Evolutionary conservation across 2,888 invertebrate species (phyloP).

Genomic region (Trachelus troglodyta): DNA sequence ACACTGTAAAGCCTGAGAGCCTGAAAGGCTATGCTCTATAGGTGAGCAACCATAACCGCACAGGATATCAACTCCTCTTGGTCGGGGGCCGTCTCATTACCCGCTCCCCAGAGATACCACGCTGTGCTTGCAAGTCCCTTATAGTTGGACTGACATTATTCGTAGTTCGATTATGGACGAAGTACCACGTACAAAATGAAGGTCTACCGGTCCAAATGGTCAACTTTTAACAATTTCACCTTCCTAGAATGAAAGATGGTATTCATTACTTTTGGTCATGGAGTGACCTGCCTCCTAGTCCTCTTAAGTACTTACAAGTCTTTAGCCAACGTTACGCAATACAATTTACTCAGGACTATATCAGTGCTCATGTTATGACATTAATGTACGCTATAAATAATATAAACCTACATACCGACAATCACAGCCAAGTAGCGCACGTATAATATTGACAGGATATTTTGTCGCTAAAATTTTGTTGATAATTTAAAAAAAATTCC

Average conservation of each 20-base stretch:
- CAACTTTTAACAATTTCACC: background rate
- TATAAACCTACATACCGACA: background rate
- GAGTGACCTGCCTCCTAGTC: background rate
- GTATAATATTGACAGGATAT: background rate
- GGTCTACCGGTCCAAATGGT: background rate
- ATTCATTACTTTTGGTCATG: background rate
- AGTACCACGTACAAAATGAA: background rate
- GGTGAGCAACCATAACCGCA: conserved; percentile 45
- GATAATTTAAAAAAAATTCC: too few relatives aligned
- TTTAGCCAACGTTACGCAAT: background rate
- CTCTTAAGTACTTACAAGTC: background rate
- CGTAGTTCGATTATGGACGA: conserved; percentile 31
- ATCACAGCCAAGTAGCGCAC: background rate
- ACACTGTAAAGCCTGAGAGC: conserved; percentile 9
- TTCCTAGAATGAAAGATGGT: background rate
- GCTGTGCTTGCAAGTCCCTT: conserved; percentile 58
- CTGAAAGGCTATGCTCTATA: conserved; percentile 8
- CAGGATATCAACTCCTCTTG: conserved; percentile 60
- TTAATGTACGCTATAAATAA: too few relatives aligned
- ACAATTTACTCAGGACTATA: background rate
- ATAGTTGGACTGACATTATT: conserved; percentile 17
- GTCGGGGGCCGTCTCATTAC: conserved; percentile 67
- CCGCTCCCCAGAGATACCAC: conserved; percentile 59
- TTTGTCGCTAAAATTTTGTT: background rate
- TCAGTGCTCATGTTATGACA: too few relatives aligned